phyloP scores from a whole-genome alignment of 1,140 invertebrate species.

The Halesus radiatus region DNA sequence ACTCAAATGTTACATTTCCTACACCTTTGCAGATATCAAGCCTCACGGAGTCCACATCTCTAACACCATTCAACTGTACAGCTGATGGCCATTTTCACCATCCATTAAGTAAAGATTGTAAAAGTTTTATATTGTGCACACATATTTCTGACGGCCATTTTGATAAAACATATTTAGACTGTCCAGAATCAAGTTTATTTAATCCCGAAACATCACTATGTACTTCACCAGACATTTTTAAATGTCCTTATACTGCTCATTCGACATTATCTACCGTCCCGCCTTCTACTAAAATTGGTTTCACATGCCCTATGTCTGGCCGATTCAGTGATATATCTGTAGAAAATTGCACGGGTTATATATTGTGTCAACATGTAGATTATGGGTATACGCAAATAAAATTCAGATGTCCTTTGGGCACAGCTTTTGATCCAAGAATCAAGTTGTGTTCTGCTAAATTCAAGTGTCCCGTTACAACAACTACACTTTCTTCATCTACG shows the following conservation, averaged over 20 bases:
- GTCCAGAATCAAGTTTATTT: slow-evolving; percentile 17
- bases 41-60: background rate
- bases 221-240: slow-evolving; percentile 16
- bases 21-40: background rate
- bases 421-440: slow-evolving; percentile 15
- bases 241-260: slow-evolving; percentile 1
- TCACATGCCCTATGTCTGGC: background rate
- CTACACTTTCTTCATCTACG: background rate
- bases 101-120: background rate
- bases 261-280: background rate
- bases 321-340: slow-evolving; percentile 6
- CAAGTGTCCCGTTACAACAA: background rate
- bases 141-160: background rate
- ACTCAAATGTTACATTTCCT: background rate
- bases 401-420: background rate
- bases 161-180: background rate
- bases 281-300: background rate
- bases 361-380: background rate
- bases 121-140: slow-evolving; percentile 12
- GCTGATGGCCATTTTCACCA: background rate
- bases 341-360: slow-evolving; percentile 1
- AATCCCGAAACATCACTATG: slow-evolving; percentile 2
- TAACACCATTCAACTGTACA: background rate
- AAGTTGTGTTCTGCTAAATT: slow-evolving; percentile 1
- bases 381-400: background rate